phyloP scores from a whole-genome alignment of 2,888 invertebrate species.

The Diploptera punctata region DNA sequence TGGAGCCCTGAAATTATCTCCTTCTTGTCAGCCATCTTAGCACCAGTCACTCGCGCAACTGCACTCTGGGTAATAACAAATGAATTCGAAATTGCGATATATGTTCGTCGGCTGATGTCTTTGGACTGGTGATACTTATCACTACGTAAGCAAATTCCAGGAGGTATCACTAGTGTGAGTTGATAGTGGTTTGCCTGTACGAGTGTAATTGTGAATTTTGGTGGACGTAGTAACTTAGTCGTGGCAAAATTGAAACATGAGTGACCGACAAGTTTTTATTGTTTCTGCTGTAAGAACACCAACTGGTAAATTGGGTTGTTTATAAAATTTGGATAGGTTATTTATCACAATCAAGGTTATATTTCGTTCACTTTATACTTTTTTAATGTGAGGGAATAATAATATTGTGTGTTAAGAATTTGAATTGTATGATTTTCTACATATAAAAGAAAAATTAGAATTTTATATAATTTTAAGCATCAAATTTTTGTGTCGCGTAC shows the following conservation, averaged over 20 bases:
- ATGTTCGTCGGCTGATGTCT: background rate
- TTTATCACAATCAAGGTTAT: no score
- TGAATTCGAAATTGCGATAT: background rate
- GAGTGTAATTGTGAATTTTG: no score
- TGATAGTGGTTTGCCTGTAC: no score
- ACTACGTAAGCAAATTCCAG: constrained; percentile 11
- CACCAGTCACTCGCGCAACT: constrained; percentile 36
- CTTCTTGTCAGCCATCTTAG: constrained; percentile 41
- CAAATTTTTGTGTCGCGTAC: no score
- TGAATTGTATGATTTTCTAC: no score
- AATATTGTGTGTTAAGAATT: no score
- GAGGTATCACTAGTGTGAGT: background rate
- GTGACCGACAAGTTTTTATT: constrained; percentile 66
- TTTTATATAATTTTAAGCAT: no score
- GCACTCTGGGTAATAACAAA: constrained; percentile 25
- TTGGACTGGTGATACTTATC: background rate
- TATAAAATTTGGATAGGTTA: constrained; percentile 1
- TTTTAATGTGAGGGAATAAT: no score
- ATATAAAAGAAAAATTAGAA: no score
- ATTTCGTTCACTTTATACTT: no score
- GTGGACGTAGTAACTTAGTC: no score
- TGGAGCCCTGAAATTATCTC: constrained; percentile 36
- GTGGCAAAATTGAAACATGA: constrained; percentile 47
- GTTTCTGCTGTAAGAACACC: constrained; percentile 84
- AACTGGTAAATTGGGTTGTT: constrained; percentile 67